Evolutionary conservation across 2,888 invertebrate genomes (phyloP).

Genomic region (Mongoloraphidia duomilia): DNA sequence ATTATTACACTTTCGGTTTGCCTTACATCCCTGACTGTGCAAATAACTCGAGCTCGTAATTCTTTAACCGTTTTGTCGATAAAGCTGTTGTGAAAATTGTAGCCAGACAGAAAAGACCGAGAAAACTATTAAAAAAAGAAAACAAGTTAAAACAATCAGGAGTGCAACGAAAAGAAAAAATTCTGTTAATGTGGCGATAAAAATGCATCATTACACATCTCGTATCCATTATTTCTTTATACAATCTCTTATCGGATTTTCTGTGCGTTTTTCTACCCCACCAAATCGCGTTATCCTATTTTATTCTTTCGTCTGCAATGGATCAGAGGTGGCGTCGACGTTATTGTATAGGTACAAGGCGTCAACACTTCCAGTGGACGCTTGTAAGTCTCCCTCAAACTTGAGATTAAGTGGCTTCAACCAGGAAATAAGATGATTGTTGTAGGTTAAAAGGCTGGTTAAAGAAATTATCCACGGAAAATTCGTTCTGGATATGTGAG

Average conservation of each 20-base stretch:
- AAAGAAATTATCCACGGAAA: background rate
- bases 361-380: background rate
- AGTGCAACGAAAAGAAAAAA: too few species aligned
- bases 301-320: conserved; percentile 5
- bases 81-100: too few species aligned
- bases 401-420: conserved; percentile 4
- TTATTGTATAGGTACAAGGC: background rate
- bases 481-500: conserved; percentile 4
- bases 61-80: too few species aligned
- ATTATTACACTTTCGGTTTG: too few species aligned
- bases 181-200: conserved; percentile 4
- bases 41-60: too few species aligned
- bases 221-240: conserved; percentile 6
- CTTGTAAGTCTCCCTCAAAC: background rate
- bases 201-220: conserved; percentile 6
- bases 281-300: conserved; percentile 11
- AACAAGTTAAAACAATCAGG: too few species aligned
- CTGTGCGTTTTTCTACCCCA: conserved; percentile 7
- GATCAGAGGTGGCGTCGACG: background rate
- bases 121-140: too few species aligned
- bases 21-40: too few species aligned
- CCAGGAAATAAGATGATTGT: conserved; percentile 7
- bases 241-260: conserved; percentile 8
- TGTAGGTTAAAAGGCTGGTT: conserved; percentile 4
- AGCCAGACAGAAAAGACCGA: too few species aligned